phyloP scores from a whole-genome alignment of 2,797 vertebrate genomes.

The Gadopsis marmoratus region DNA sequence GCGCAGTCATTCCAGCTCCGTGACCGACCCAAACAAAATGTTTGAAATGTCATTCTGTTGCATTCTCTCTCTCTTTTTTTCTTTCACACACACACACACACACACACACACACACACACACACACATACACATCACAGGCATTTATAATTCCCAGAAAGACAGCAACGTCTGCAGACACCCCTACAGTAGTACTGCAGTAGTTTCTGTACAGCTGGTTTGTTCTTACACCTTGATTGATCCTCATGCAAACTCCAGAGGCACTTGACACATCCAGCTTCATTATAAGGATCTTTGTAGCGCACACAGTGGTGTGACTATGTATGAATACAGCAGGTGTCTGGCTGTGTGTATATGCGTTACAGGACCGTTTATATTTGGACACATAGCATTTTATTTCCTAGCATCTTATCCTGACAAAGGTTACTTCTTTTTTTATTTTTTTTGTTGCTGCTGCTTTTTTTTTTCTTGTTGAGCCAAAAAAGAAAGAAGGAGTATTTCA shows the following conservation, averaged over 20 bases:
- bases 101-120: conserved; percentile 7
- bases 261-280: conserved; percentile 29
- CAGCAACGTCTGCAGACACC: conserved; percentile 34
- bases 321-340: neutral
- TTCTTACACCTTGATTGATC: conserved; percentile 22
- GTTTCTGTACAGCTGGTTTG: conserved; percentile 55
- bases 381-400: conserved; percentile 3
- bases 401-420: conserved; percentile 25
- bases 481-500: conserved; percentile 61
- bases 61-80: conserved; percentile 13
- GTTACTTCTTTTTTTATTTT: conserved; percentile 32
- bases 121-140: conserved; percentile 15
- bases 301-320: conserved; percentile 19
- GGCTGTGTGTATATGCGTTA: neutral
- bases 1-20: conserved; percentile 49
- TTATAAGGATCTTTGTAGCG: conserved; percentile 21
- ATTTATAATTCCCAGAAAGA: conserved; percentile 43
- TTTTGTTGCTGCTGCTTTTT: neutral
- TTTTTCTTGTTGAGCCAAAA: conserved; percentile 37
- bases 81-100: neutral
- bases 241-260: conserved; percentile 14
- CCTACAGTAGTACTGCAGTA: conserved; percentile 41
- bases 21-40: conserved; percentile 52
- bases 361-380: conserved; percentile 39
- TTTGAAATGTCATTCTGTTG: conserved; percentile 64